A percentile compares a stretch with the other conserved stretches of the same genome.
Evolutionary conservation across 1,140 invertebrate species (phyloP).

Genomic region (Procambarus clarkii): DNA sequence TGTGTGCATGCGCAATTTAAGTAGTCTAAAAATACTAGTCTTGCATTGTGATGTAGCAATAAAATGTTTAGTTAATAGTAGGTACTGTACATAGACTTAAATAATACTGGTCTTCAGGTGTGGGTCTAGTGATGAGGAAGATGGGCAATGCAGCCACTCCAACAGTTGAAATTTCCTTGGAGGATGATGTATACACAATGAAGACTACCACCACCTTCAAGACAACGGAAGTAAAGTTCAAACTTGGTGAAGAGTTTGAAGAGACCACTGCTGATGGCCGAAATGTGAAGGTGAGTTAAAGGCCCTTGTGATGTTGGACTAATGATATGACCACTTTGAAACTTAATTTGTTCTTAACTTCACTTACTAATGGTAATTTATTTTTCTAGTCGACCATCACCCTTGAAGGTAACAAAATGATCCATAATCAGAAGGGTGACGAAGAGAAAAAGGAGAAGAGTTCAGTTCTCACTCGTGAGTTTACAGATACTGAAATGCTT

Average conservation of each 20-base stretch:
- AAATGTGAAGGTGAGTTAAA: slow-evolving; percentile 82
- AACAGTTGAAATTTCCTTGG: slow-evolving; percentile 83
- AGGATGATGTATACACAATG: slow-evolving; percentile 83
- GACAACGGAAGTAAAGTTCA: slow-evolving; percentile 86
- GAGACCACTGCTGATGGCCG: slow-evolving; percentile 90
- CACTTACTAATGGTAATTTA: neutral
- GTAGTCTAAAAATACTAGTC: no score
- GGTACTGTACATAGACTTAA: no score
- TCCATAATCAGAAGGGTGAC: slow-evolving; percentile 70
- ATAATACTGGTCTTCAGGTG: slow-evolving; percentile 79
- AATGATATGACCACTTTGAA: no score
- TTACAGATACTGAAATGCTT: slow-evolving; percentile 73
- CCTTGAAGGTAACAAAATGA: slow-evolving; percentile 71
- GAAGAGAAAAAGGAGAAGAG: slow-evolving; percentile 69
- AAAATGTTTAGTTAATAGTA: no score
- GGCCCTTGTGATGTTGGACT: no score
- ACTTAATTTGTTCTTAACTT: no score
- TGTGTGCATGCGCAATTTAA: no score
- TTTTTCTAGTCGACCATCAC: slow-evolving; percentile 71
- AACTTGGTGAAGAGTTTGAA: slow-evolving; percentile 87
- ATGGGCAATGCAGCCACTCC: slow-evolving; percentile 85
- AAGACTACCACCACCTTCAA: slow-evolving; percentile 91
- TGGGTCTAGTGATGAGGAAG: slow-evolving; percentile 84
- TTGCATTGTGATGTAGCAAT: no score
- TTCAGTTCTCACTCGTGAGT: slow-evolving; percentile 67